These are phyloP conservation scores for Caenorhabditis wallacei DNA, from an alignment of 2,888 invertebrate genomes.

Conservation along the genomic window DNA sequence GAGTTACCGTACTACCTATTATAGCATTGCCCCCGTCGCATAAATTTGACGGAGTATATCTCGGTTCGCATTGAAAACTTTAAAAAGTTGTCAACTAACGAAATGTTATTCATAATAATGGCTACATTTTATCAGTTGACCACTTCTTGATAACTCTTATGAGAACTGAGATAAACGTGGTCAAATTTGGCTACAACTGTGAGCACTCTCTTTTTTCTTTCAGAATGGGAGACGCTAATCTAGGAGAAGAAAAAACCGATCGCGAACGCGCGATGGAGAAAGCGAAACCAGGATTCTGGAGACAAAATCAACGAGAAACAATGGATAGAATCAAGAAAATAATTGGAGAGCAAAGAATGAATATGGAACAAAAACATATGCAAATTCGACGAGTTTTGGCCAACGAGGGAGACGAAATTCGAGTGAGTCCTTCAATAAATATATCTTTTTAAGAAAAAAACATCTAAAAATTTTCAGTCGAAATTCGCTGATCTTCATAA, in stretches of 20 bases:
- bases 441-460: too few species aligned
- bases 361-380: constrained; percentile 59
- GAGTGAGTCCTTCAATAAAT: constrained; percentile 15
- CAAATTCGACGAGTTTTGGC: constrained; percentile 48
- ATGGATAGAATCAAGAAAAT: constrained; percentile 57
- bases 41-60: too few species aligned
- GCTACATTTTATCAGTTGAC: too few species aligned
- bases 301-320: constrained; percentile 47
- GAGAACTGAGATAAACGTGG: too few species aligned
- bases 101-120: too few species aligned
- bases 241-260: constrained; percentile 51
- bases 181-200: neutral
- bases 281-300: constrained; percentile 64
- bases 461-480: too few species aligned
- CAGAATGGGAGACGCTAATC: constrained; percentile 44
- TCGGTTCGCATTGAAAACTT: too few species aligned
- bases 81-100: too few species aligned
- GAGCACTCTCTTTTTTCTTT: neutral
- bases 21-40: too few species aligned
- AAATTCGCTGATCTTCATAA: constrained; percentile 64
- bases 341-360: constrained; percentile 39
- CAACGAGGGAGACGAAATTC: constrained; percentile 34
- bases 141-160: too few species aligned
- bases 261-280: constrained; percentile 55
- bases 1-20: too few species aligned